A percentile compares a stretch with the other conserved stretches of the same genome.
Conservation (phyloP, 2,888 invertebrate genomes). For the Catocala sponsa region DNA sequence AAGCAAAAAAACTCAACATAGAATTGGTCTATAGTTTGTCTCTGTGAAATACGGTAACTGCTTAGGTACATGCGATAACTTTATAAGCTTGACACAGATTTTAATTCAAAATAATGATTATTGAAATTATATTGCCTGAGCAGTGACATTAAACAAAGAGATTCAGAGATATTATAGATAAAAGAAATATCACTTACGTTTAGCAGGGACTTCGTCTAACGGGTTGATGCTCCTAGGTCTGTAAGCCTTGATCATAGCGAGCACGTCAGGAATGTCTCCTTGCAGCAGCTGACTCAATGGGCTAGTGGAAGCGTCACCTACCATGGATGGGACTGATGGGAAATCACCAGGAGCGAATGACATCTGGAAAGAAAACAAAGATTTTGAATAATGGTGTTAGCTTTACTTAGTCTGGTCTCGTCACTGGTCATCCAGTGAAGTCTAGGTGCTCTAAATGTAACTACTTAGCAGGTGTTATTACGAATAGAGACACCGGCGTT, state of each 20-base stretch:
- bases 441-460: too few relatives aligned
- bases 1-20: too few relatives aligned
- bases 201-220: slow-evolving; percentile 89
- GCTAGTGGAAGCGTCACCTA: slow-evolving; percentile 88
- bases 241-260: slow-evolving; percentile 87
- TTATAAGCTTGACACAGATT: too few relatives aligned
- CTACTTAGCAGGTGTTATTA: too few relatives aligned
- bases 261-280: slow-evolving; percentile 88
- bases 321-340: slow-evolving; percentile 83
- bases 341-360: slow-evolving; percentile 55
- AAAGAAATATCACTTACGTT: slow-evolving; percentile 77
- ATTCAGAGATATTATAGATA: neutral
- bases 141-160: neutral
- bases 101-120: too few relatives aligned
- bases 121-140: too few relatives aligned
- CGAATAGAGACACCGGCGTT: too few relatives aligned
- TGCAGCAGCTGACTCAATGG: slow-evolving; percentile 88
- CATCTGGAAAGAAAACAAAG: slow-evolving; percentile 42
- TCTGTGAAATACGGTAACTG: too few relatives aligned
- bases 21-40: too few relatives aligned
- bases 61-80: too few relatives aligned
- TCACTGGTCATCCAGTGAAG: too few relatives aligned
- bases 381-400: neutral
- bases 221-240: slow-evolving; percentile 85
- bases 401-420: too few relatives aligned